phyloP scores from a whole-genome alignment of 2,797 vertebrate species.

The Esox lucius region DNA sequence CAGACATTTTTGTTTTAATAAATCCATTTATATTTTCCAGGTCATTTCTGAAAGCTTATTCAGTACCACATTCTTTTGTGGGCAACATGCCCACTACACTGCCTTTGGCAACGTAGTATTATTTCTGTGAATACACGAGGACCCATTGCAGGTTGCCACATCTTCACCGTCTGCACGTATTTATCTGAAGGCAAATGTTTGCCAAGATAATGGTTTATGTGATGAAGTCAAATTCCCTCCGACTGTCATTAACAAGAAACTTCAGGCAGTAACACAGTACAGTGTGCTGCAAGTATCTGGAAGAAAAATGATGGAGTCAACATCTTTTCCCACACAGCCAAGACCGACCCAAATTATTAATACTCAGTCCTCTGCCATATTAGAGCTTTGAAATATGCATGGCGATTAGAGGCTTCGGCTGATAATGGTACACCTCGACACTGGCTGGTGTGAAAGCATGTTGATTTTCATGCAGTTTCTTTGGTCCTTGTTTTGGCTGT shows the following conservation, averaged over 20 bases:
- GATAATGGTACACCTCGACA: background rate
- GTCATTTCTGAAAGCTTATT: background rate
- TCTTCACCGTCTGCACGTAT: background rate
- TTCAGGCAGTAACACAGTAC: background rate
- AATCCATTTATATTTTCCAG: conserved; percentile 4
- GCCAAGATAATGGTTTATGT: background rate
- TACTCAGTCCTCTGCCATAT: background rate
- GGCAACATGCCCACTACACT: background rate
- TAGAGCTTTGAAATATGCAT: background rate
- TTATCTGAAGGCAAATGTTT: background rate
- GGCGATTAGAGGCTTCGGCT: no score
- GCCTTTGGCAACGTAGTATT: background rate
- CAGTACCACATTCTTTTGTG: background rate
- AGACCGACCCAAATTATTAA: background rate
- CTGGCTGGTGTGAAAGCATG: background rate
- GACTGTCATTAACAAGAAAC: background rate
- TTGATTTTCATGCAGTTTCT: background rate
- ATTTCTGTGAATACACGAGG: background rate
- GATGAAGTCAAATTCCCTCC: background rate
- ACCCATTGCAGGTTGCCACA: background rate
- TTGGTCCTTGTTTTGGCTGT: background rate
- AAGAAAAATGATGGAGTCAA: background rate
- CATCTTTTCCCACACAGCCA: background rate
- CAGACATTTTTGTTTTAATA: background rate
- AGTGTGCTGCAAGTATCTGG: background rate